Conservation (phyloP, 2,888 invertebrate genomes). For the Slavum lentiscoides region DNA sequence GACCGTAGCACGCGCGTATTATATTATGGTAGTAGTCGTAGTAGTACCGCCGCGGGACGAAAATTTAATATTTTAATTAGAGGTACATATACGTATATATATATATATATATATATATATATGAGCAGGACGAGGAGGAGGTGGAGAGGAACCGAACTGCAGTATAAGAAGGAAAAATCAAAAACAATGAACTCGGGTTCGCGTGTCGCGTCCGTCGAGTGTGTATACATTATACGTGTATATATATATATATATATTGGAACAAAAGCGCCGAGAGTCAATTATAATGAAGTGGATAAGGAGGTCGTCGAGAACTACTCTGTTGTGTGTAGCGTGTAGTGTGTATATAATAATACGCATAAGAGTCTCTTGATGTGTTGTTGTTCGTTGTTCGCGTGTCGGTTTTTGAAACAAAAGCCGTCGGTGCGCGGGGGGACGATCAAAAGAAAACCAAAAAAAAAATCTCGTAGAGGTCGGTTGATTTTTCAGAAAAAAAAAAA, state of each 20-base stretch:
- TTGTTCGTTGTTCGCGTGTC: constrained; percentile 38
- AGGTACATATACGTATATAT: not conserved
- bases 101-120: no score
- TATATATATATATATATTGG: no score
- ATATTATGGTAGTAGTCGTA: no score
- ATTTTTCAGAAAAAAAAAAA: constrained; percentile 17
- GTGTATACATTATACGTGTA: not conserved
- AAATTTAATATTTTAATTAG: constrained; percentile 40
- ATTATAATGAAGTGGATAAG: constrained; percentile 50
- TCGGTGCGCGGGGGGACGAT: not conserved
- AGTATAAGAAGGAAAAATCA: constrained; percentile 31
- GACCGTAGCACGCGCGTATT: not conserved
- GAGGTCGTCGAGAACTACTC: constrained; percentile 39
- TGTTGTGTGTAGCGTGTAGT: not conserved
- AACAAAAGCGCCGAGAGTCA: constrained; percentile 51
- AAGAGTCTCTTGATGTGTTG: constrained; percentile 48
- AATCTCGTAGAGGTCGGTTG: constrained; percentile 17
- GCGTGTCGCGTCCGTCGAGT: constrained; percentile 33
- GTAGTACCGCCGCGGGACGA: not conserved
- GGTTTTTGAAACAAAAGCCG: constrained; percentile 44
- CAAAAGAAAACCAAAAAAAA: constrained; percentile 22
- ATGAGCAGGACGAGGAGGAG: not conserved
- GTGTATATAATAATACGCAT: not conserved
- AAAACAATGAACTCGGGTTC: constrained; percentile 41
- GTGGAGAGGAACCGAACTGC: not conserved